Evolutionary conservation across 2,888 invertebrate genomes (phyloP).

Genomic region (Drosophila mimica): DNA sequence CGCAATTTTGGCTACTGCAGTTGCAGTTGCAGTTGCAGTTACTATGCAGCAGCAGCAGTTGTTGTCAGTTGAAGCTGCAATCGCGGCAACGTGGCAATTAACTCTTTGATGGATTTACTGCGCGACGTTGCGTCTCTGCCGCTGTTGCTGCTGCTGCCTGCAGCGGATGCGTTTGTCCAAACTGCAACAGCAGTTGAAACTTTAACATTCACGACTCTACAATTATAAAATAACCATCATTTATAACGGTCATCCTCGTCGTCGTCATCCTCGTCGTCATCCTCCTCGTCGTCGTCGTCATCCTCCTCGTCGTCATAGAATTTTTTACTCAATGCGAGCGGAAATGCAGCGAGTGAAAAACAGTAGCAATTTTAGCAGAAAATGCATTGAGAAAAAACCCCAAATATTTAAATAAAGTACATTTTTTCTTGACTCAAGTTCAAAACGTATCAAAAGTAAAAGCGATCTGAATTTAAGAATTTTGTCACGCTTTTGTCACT

Average conservation of each 20-base stretch:
- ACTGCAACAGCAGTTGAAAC: constrained; percentile 17
- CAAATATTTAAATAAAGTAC: not conserved
- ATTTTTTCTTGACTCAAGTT: not conserved
- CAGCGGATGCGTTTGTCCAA: constrained; percentile 61
- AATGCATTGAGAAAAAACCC: not conserved
- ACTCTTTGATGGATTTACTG: constrained; percentile 75
- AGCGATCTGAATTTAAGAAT: not conserved
- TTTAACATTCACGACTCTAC: constrained; percentile 50
- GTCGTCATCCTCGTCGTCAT: constrained; percentile 5
- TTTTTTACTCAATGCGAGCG: constrained; percentile 54
- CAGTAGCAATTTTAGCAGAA: constrained; percentile 28
- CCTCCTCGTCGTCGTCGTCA: constrained; percentile 9
- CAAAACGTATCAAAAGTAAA: not conserved
- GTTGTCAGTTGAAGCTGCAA: constrained; percentile 63
- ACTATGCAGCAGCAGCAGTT: constrained; percentile 20
- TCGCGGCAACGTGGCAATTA: constrained; percentile 72
- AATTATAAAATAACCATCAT: constrained; percentile 79
- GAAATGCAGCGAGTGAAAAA: constrained; percentile 62
- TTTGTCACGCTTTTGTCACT: fast-evolving
- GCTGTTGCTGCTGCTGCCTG: constrained; percentile 17
- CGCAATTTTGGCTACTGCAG: constrained; percentile 62
- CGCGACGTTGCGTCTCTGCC: constrained; percentile 10
- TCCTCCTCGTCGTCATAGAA: constrained; percentile 10
- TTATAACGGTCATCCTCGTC: constrained; percentile 61
- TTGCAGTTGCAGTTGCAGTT: constrained; percentile 26